phyloP scores from a whole-genome alignment of 2,888 invertebrate genomes.

The Seira sanloemensis region DNA sequence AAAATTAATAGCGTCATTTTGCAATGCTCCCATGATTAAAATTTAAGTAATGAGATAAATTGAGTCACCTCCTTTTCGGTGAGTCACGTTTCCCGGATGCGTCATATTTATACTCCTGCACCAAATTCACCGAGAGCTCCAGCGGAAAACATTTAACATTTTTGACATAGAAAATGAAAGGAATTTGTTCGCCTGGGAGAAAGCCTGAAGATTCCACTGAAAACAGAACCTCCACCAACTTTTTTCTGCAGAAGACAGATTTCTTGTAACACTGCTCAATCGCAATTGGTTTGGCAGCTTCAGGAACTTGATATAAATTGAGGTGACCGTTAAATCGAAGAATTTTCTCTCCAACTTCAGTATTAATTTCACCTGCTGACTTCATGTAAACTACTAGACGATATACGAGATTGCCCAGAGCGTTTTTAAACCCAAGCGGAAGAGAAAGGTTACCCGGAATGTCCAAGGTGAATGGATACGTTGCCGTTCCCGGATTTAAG shows the following conservation, averaged over 20 bases:
- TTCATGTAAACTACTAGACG: conserved; percentile 47
- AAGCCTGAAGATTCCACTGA: conserved; percentile 38
- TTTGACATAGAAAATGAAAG: conserved; percentile 40
- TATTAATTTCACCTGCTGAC: neutral
- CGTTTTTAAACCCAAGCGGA: conserved; percentile 40
- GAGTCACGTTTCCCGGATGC: conserved; percentile 44
- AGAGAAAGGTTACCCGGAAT: conserved; percentile 45
- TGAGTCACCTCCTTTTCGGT: conserved; percentile 10
- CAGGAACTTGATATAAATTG: conserved; percentile 35
- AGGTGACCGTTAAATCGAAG: conserved; percentile 49
- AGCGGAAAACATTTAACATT: conserved; percentile 49
- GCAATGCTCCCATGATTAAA: too few relatives aligned
- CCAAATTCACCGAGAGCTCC: conserved; percentile 29
- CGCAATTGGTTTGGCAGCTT: conserved; percentile 31
- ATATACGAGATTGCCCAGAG: conserved; percentile 29
- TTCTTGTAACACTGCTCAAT: conserved; percentile 38
- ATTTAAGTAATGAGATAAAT: too few relatives aligned
- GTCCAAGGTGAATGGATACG: conserved; percentile 30
- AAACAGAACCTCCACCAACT: conserved; percentile 31
- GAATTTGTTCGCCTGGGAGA: conserved; percentile 44
- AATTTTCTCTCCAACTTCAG: conserved; percentile 44
- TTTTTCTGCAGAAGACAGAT: conserved; percentile 37
- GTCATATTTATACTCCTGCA: conserved; percentile 39
- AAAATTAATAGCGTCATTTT: too few relatives aligned
- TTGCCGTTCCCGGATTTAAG: conserved; percentile 21